These are phyloP conservation scores for Batillaria attramentaria DNA, from an alignment of 1,140 invertebrate genomes.

Conservation along the genomic window DNA sequence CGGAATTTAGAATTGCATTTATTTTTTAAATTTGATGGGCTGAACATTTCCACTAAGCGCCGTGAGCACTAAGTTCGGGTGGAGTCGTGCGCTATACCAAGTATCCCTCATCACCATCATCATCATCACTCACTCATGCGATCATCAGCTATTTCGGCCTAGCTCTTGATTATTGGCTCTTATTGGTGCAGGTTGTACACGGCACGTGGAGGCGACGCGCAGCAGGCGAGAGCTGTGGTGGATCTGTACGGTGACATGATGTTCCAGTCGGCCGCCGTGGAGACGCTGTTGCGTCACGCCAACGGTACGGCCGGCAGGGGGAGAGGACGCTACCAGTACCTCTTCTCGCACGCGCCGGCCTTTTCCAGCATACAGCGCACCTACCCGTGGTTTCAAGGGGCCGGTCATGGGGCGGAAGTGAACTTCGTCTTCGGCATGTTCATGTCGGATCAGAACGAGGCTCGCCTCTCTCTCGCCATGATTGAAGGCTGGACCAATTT, in stretches of 20 bases:
- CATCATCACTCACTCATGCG: no score
- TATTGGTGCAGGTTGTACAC: slow-evolving; percentile 41
- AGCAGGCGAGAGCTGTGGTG: slow-evolving; percentile 41
- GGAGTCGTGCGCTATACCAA: no score
- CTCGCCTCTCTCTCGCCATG: slow-evolving; percentile 84
- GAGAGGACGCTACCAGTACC: slow-evolving; percentile 44
- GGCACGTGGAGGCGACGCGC: slow-evolving; percentile 7
- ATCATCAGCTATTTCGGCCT: no score
- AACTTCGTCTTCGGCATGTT: slow-evolving; percentile 46
- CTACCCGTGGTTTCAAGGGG: slow-evolving; percentile 46
- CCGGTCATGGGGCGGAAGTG: slow-evolving; percentile 47
- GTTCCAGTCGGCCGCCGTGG: slow-evolving; percentile 44
- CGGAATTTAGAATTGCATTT: no score
- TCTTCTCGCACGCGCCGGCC: slow-evolving; percentile 40
- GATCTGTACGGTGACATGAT: slow-evolving; percentile 48
- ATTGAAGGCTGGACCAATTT: slow-evolving; percentile 96
- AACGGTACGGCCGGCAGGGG: neutral
- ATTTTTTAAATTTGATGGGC: no score
- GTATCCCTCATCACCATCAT: no score
- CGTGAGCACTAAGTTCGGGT: no score
- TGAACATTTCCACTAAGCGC: no score
- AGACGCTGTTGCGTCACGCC: slow-evolving; percentile 33
- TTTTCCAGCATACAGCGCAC: slow-evolving; percentile 13
- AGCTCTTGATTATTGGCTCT: no score
- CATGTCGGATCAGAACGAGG: neutral